Conservation (phyloP, 1,140 invertebrate species). For the Lycorma delicatula region DNA sequence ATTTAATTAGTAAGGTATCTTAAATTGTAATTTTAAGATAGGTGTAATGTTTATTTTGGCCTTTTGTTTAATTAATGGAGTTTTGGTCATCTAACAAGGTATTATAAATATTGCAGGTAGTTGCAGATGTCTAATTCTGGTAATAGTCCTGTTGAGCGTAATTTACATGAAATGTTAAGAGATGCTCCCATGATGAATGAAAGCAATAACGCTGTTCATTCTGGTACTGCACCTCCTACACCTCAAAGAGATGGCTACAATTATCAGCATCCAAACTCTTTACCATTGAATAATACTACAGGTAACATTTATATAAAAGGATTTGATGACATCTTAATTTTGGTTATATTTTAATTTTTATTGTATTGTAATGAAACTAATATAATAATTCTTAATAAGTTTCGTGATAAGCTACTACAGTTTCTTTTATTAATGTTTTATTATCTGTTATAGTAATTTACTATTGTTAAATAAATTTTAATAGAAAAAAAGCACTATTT, state of each 20-base stretch:
- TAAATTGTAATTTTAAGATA: slow-evolving; percentile 4
- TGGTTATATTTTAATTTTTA: no score
- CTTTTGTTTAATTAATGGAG: background rate
- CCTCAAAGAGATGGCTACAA: slow-evolving; percentile 42
- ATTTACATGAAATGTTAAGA: slow-evolving; percentile 81
- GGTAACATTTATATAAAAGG: no score
- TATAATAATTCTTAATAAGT: no score
- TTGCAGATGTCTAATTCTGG: slow-evolving; percentile 1
- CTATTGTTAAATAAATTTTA: no score
- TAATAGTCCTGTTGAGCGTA: slow-evolving; percentile 46
- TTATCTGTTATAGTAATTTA: no score
- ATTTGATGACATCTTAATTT: no score
- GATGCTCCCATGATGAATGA: slow-evolving; percentile 72
- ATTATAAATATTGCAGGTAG: background rate
- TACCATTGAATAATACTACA: slow-evolving; percentile 19
- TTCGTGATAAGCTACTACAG: no score
- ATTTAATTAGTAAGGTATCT: no score
- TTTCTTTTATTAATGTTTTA: no score
- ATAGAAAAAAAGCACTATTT: no score
- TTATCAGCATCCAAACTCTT: slow-evolving; percentile 22
- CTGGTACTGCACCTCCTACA: slow-evolving; percentile 48
- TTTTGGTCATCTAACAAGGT: background rate
- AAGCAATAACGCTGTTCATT: slow-evolving; percentile 63
- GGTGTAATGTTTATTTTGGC: background rate
- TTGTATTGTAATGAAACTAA: no score